Evolutionary conservation across 1,140 invertebrate genomes (phyloP).

Genomic region (Lepidurus arcticus): DNA sequence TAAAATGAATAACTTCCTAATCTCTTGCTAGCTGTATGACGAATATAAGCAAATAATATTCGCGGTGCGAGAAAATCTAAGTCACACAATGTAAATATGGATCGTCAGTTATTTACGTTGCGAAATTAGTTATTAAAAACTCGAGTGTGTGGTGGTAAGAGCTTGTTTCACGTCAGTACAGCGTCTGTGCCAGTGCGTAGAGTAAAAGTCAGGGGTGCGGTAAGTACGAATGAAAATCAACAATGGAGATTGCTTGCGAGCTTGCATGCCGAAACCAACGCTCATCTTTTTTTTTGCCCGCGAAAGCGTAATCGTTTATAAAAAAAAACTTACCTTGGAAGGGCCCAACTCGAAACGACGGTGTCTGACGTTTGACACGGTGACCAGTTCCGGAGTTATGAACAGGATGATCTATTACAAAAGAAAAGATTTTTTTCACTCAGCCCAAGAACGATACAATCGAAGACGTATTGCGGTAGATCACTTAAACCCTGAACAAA

Average conservation of each 20-base stretch:
- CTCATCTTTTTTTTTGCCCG: no score
- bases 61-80: no score
- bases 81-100: no score
- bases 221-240: background rate
- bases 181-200: background rate
- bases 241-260: background rate
- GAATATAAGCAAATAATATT: no score
- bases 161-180: background rate
- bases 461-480: no score
- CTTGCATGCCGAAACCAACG: background rate
- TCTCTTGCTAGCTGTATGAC: no score
- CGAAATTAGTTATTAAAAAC: background rate
- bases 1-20: no score
- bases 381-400: background rate
- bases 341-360: background rate
- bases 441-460: background rate
- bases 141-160: background rate
- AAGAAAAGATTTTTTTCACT: background rate
- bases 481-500: no score
- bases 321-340: background rate
- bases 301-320: background rate
- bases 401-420: background rate
- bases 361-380: background rate
- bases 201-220: background rate
- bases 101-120: background rate